A percentile compares a stretch with the other conserved stretches of the same genome.
Conservation (phyloP, 2,797 vertebrate species). For the Falco novaeseelandiae region DNA sequence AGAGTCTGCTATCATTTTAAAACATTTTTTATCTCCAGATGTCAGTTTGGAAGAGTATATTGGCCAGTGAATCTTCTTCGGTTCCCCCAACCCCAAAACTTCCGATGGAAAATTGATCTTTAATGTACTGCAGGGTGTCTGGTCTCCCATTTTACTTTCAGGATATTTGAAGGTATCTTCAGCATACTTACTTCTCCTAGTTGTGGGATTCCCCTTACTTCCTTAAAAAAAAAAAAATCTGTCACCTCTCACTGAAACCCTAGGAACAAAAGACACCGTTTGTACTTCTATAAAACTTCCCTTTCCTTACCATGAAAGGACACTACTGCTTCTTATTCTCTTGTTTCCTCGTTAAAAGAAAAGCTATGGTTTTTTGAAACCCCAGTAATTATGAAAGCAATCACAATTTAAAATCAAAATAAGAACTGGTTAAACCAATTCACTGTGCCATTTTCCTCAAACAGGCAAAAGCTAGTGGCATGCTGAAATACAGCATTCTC, state of each 20-base stretch:
- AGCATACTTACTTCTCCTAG: not conserved
- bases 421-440: not conserved
- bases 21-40: not conserved
- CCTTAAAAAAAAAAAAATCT: not conserved
- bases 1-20: not conserved
- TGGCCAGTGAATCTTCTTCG: not conserved
- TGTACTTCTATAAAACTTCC: not conserved
- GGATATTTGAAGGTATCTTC: not conserved
- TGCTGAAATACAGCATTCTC: constrained; percentile 12
- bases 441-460: not conserved
- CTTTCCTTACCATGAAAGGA: not conserved
- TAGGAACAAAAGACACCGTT: not conserved
- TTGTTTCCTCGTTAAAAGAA: not conserved
- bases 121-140: not conserved
- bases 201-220: not conserved
- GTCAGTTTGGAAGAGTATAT: not conserved
- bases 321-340: not conserved
- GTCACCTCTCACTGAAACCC: not conserved
- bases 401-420: not conserved
- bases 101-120: not conserved
- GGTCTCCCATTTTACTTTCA: not conserved
- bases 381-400: not conserved
- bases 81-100: not conserved
- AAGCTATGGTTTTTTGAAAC: not conserved
- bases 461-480: not conserved